Evolutionary conservation across 2,113 vertebrate species (phyloP).

Genomic region (Lepus americanus): DNA sequence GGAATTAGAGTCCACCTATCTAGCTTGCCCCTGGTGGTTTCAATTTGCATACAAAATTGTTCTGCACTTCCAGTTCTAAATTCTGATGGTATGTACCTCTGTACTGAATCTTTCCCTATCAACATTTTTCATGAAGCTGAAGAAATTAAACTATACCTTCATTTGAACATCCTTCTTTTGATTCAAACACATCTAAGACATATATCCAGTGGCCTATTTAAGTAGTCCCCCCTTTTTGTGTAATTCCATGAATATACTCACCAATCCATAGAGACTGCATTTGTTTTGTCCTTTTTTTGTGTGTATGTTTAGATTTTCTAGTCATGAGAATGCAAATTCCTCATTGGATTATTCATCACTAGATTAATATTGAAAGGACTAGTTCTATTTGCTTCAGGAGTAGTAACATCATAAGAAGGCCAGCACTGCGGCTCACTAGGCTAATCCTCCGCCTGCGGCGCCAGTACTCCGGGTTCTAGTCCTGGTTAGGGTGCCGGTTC

Average conservation of each 20-base stretch:
- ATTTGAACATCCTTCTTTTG: background rate
- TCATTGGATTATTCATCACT: background rate
- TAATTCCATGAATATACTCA: background rate
- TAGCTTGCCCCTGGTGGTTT: constrained; percentile 54
- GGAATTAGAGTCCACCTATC: constrained; percentile 70
- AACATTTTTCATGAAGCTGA: constrained; percentile 40
- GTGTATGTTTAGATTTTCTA: constrained; percentile 31
- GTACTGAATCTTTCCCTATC: background rate
- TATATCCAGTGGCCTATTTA: background rate
- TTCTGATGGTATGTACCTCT: constrained; percentile 36
- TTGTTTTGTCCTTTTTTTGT: constrained; percentile 25
- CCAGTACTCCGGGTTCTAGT: no score
- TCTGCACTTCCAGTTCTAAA: constrained; percentile 48
- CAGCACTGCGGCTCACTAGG: no score
- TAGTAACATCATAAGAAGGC: background rate
- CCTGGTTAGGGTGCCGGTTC: no score
- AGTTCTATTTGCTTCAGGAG: constrained; percentile 43
- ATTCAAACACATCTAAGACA: background rate
- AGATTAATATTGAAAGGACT: constrained; percentile 36
- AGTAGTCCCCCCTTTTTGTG: background rate
- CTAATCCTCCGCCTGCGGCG: no score
- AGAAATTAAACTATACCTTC: background rate
- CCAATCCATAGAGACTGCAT: background rate
- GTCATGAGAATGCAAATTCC: background rate
- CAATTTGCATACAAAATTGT: constrained; percentile 60